Base-by-base conservation (phyloP, 2,113 vertebrate genomes). In the Amblyornis subalaris region DNA sequence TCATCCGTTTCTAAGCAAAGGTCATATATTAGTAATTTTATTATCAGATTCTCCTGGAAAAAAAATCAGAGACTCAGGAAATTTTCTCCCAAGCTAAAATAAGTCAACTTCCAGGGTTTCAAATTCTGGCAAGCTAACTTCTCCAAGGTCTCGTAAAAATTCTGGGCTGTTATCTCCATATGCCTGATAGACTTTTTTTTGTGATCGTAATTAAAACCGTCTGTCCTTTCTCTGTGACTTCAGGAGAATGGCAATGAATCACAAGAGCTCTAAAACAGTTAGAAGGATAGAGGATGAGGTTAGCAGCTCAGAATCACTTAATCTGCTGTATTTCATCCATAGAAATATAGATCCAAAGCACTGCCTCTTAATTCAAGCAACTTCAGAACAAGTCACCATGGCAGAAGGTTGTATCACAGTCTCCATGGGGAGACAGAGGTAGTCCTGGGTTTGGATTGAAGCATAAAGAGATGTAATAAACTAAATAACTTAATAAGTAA, bases 211-310 rank as follows among this genome's bases (percentile, higher is more conserved):
- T 96, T 96, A 96, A 96, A 96, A 95, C 88, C 22, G 70, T 91
- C 94, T 93, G 93, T 97, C 94, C 95, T 93, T 96, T 94, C 86
- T 55, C 69, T 70, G 88, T 79, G 78, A 94, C 86, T 95, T 96
- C 93, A 92, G 94, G 92, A 96, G 96, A 96, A 96, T 97, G 89
- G 89, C 91, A 96, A 96, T 96, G 96, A 97, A 96, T 94, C 93
- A 94, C 66, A 86, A 90, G 72, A 92, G 71, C 81, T 87, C 84
- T 88, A 69, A 88, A 93, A 96, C 88, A 73, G 72, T 58, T 64
- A 82, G 87, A 94, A 90, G 88, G 72, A 82, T 72, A 84, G 88
- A 95, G 71, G 61, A 54, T 93, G 74, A 94, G 81, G 74, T 81
- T 96, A 88, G 89, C 67, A 79, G 81, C 78, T 92, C 88, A 61